These are phyloP conservation scores for Leptinotarsa peninsularis DNA, from an alignment of 2,888 invertebrate genomes.

Conservation along the genomic window DNA sequence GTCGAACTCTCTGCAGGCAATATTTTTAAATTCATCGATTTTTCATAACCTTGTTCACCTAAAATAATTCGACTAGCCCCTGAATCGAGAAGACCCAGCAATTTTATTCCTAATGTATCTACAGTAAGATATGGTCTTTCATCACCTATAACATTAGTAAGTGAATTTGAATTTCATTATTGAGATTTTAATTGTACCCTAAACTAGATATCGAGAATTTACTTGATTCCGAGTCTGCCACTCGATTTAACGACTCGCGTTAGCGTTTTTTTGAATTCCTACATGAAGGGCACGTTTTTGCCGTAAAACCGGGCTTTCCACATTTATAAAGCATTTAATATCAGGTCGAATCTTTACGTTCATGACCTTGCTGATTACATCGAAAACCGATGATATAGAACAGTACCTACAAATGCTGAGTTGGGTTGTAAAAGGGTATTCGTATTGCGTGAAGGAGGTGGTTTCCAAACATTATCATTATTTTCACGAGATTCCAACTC, in stretches of 20 bases:
- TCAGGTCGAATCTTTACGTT: neutral
- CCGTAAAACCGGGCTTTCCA: neutral
- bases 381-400: neutral
- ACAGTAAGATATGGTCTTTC: neutral
- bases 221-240: neutral
- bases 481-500: neutral
- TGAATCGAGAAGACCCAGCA: neutral
- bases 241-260: neutral
- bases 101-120: neutral
- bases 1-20: neutral
- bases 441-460: neutral
- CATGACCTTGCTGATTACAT: neutral
- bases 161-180: neutral
- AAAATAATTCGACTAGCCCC: neutral
- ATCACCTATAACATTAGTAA: neutral
- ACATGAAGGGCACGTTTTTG: neutral
- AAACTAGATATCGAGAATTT: neutral
- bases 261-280: neutral
- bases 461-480: neutral
- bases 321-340: neutral
- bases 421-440: neutral
- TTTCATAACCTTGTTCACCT: neutral
- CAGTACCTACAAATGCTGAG: conserved; percentile 1
- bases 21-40: conserved; percentile 5
- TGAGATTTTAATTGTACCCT: neutral